Evolutionary conservation across 2,888 invertebrate genomes (phyloP).

Genomic region (Xanthorhoe spadicearia): DNA sequence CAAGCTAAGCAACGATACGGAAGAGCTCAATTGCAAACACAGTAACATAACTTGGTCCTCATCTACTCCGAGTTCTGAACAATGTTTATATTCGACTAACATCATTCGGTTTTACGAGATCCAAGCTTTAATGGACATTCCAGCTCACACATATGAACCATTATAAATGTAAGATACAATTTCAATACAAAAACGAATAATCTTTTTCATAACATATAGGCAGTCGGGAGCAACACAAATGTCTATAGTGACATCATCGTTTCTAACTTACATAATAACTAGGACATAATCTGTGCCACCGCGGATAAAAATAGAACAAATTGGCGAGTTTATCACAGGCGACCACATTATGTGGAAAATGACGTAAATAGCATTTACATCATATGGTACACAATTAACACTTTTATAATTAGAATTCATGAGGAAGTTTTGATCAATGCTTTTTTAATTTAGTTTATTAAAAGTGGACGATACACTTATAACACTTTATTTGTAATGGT

Average conservation of each 20-base stretch:
- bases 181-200: not conserved
- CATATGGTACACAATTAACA: not conserved
- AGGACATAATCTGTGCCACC: conserved; percentile 6
- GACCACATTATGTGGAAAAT: conserved; percentile 24
- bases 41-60: no score
- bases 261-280: conserved; percentile 7
- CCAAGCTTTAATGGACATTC: no score
- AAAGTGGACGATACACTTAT: no score
- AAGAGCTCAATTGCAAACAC: no score
- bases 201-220: not conserved
- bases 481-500: no score
- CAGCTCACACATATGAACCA: no score
- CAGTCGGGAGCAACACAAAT: conserved; percentile 4
- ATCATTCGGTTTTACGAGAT: no score
- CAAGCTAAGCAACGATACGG: no score
- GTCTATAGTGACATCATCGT: conserved; percentile 20
- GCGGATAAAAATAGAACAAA: conserved; percentile 28
- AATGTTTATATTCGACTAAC: no score
- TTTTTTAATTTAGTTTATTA: no score
- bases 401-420: conserved; percentile 12
- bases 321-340: conserved; percentile 15
- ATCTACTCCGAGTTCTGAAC: no score
- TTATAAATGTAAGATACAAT: no score
- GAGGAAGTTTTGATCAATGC: conserved; percentile 1
- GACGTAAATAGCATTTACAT: conserved; percentile 21